A percentile compares a stretch with the other conserved stretches of the same genome.
Evolutionary conservation across 2,888 invertebrate species (phyloP).

Genomic region (Trachelus troglodyta): DNA sequence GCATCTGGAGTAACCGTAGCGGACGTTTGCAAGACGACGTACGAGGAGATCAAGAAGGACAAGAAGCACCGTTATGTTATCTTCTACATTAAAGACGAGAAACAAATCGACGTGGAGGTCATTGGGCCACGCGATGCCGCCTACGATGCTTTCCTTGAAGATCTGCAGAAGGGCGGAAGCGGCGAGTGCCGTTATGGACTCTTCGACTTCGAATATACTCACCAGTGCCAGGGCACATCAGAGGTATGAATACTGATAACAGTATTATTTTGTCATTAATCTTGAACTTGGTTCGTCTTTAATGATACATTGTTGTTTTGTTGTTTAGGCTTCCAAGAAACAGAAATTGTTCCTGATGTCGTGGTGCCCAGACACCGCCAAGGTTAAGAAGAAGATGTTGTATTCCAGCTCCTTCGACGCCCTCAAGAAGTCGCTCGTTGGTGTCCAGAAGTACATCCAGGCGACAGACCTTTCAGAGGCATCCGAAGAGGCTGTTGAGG

Average conservation of each 20-base stretch:
- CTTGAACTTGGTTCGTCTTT: background rate
- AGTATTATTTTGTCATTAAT: background rate
- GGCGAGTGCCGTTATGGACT: constrained; percentile 98
- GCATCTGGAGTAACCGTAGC: constrained; percentile 98
- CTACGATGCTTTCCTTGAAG: constrained; percentile 94
- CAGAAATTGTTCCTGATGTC: constrained; percentile 98
- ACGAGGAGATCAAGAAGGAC: constrained; percentile 97
- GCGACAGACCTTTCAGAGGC: constrained; percentile 96
- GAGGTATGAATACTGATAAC: constrained; percentile 68
- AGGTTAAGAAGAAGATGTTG: constrained; percentile 85
- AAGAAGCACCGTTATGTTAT: constrained; percentile 98
- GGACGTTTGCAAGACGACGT: constrained; percentile 93
- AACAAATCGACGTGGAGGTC: constrained; percentile 94
- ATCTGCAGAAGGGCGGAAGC: constrained; percentile 90
- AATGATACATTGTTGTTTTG: background rate
- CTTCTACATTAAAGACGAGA: constrained; percentile 95
- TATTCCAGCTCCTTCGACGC: constrained; percentile 97
- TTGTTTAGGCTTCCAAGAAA: constrained; percentile 85
- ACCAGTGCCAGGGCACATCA: constrained; percentile 96
- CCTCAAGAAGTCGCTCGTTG: constrained; percentile 95
- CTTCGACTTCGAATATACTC: constrained; percentile 98
- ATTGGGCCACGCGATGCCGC: constrained; percentile 90
- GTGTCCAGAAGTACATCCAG: constrained; percentile 97
- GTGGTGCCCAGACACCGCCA: constrained; percentile 98
- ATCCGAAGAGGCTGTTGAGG: constrained; percentile 92